Percentiles rank a stretch among this genome's conserved stretches.
Conservation (phyloP, 1,140 invertebrate species). For the Temnothorax nylanderi region DNA sequence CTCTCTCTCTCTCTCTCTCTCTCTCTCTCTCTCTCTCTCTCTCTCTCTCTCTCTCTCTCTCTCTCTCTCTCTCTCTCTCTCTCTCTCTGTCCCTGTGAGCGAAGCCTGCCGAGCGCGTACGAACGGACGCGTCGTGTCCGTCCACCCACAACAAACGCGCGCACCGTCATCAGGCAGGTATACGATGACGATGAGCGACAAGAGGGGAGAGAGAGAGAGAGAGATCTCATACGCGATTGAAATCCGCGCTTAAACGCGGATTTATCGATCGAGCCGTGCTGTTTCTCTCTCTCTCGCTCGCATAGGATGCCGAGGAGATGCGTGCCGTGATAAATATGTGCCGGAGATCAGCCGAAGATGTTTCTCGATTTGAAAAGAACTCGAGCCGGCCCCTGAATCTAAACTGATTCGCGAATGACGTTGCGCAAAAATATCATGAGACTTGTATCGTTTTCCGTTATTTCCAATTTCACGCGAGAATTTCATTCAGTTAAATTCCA, state of each 20-base stretch:
- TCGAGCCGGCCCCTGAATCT: not conserved
- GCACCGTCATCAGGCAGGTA: conserved; percentile 62
- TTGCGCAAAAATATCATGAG: too few relatives aligned
- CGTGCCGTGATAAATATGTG: not conserved
- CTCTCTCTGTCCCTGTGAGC: conserved; percentile 22
- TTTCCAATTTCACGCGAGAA: not conserved
- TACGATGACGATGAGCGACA: conserved; percentile 31
- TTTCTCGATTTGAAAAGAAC: not conserved
- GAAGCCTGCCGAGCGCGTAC: conserved; percentile 69
- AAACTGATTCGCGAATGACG: not conserved
- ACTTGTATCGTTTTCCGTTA: not conserved
- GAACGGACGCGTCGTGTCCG: conserved; percentile 59
- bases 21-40: not conserved
- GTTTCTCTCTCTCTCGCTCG: not conserved
- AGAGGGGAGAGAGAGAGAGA: not conserved
- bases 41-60: not conserved
- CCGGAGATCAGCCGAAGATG: not conserved
- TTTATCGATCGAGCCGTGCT: conserved; percentile 26
- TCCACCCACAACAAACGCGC: conserved; percentile 63
- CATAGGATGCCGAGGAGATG: not conserved
- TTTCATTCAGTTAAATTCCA: not conserved
- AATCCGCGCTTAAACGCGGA: conserved; percentile 36
- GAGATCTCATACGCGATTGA: conserved; percentile 29
- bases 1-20: not conserved
- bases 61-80: not conserved